Evolutionary conservation across 2,113 vertebrate genomes (phyloP).

Genomic region (Vicugna pacos): DNA sequence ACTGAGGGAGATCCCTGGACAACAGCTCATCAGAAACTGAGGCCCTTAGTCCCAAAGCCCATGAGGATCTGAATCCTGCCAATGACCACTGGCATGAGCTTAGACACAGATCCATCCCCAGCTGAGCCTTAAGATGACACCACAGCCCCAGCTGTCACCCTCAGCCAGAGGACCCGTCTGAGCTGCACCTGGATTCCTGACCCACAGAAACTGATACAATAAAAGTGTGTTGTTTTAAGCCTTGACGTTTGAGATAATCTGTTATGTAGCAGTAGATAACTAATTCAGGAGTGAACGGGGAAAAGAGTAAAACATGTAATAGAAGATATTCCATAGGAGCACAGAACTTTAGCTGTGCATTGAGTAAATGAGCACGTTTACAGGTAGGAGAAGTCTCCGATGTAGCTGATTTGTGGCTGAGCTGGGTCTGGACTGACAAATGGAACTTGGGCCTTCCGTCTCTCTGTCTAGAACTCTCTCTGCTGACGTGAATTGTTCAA

Average conservation of each 20-base stretch:
- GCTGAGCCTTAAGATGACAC: neutral
- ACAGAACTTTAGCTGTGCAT: accelerated
- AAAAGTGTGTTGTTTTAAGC: neutral
- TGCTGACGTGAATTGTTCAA: neutral
- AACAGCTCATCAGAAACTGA: neutral
- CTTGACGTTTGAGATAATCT: neutral
- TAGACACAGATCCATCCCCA: neutral
- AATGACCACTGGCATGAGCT: accelerated
- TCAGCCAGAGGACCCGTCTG: neutral
- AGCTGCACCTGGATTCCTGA: neutral
- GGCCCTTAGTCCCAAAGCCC: neutral
- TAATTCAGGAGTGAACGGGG: neutral
- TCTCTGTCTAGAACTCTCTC: neutral
- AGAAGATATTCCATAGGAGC: neutral
- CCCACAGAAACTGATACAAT: neutral
- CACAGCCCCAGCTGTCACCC: accelerated
- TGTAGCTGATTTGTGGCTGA: neutral
- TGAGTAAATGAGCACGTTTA: neutral
- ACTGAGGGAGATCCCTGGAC: neutral
- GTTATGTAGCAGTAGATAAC: neutral
- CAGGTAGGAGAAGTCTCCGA: neutral
- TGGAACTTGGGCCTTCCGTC: neutral
- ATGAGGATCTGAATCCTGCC: neutral
- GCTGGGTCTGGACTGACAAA: neutral
- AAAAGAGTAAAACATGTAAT: neutral